A percentile compares a stretch with the other conserved stretches of the same genome.
These are phyloP conservation scores for Gulo gulo DNA, from an alignment of 2,113 vertebrate species.

Conservation along the genomic window DNA sequence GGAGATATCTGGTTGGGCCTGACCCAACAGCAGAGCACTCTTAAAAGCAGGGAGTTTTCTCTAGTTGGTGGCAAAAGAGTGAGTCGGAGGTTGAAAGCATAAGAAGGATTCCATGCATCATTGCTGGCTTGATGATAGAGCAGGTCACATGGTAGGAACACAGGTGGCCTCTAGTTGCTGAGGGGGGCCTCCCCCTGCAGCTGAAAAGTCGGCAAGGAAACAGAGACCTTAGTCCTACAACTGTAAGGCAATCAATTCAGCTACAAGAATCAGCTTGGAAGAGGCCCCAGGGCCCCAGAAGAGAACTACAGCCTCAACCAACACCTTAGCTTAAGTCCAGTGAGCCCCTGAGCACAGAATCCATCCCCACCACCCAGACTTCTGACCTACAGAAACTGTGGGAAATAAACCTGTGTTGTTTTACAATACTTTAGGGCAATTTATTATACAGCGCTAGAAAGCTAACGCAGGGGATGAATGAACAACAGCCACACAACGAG, in stretches of 20 bases:
- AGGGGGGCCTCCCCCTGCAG: background rate
- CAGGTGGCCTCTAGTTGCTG: background rate
- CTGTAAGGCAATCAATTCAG: background rate
- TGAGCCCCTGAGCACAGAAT: background rate
- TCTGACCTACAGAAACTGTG: background rate
- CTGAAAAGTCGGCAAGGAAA: background rate
- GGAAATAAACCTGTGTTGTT: background rate
- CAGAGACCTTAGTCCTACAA: background rate
- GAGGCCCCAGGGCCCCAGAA: background rate
- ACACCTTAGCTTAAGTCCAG: background rate
- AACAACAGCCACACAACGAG: background rate
- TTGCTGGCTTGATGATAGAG: background rate
- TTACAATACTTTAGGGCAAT: background rate
- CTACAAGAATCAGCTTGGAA: background rate
- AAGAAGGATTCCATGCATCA: background rate
- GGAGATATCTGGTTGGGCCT: background rate
- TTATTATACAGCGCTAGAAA: background rate
- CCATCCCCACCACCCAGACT: background rate
- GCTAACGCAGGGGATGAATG: background rate
- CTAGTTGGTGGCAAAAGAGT: background rate
- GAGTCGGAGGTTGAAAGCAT: background rate
- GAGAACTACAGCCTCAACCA: background rate
- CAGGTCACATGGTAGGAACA: fast-evolving
- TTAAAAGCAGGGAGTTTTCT: background rate
- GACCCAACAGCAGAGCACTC: background rate